These are phyloP conservation scores for Stigmatopora argus DNA, from an alignment of 2,113 vertebrate species.

Conservation along the genomic window DNA sequence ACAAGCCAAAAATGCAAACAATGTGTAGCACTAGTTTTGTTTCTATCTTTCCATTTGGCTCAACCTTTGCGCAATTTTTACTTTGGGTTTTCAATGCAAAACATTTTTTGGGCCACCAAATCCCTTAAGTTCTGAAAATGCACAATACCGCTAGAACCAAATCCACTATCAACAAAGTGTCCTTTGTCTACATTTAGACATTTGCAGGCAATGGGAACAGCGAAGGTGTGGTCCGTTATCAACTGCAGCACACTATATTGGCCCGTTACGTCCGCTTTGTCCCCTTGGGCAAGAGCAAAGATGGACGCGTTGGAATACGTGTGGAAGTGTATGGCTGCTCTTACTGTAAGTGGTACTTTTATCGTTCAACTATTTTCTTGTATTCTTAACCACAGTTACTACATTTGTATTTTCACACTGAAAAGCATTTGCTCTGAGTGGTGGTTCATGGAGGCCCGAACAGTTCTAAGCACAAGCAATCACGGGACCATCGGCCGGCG, in stretches of 20 bases:
- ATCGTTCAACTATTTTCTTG: not conserved
- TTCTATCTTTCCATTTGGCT: not conserved
- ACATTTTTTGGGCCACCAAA: not conserved
- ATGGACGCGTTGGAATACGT: conserved; percentile 84
- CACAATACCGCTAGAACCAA: not conserved
- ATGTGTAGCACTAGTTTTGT: not conserved
- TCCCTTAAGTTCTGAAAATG: not conserved
- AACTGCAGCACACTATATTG: conserved; percentile 78
- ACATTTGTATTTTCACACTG: no score
- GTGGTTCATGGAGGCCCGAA: no score
- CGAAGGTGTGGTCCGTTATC: conserved; percentile 78
- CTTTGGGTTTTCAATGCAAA: not conserved
- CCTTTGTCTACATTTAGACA: conserved; percentile 62
- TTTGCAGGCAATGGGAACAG: conserved; percentile 91
- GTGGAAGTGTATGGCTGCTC: conserved; percentile 88
- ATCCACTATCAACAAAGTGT: not conserved
- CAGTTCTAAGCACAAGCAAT: no score
- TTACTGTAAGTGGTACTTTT: conserved; percentile 76
- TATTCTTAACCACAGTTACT: no score
- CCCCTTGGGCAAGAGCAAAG: conserved; percentile 81
- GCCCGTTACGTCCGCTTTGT: conserved; percentile 85
- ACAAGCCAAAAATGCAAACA: not conserved
- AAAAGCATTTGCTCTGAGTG: no score
- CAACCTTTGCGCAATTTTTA: not conserved
- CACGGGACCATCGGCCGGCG: no score